Evolutionary conservation across 2,113 vertebrate genomes (phyloP), one percentile per base, ranked within the genome.

Genomic region (Perca fluviatilis): DNA sequence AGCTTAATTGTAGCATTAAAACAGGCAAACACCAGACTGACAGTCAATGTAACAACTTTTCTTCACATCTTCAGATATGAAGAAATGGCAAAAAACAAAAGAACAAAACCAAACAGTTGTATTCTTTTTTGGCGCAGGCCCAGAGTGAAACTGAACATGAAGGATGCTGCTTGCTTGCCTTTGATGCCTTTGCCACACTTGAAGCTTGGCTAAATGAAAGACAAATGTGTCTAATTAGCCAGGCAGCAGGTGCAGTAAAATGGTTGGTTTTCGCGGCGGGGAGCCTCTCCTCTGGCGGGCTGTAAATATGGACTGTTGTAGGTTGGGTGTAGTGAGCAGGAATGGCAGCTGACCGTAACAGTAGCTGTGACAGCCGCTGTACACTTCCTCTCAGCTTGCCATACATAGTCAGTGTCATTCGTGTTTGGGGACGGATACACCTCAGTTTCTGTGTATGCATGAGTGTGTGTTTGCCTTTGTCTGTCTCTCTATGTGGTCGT

Each of bases 251-350:
- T 89, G 88, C 79, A 82, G 77, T 82, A 68, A 91, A 92, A 92
- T 88, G 82, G 88, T 91, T 90, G 88, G 85, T 90, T 93, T 89
- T 90, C 84, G 84, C 83, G 61, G 80, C n/a, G 53, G 87, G 87
- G 79, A 70, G 80, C 76, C 61, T 91, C 81, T 92, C 77, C 82
- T 82, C 77, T 86, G 93, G 88, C 77, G 77, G 86, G 80, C 85
- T 80, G 86, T 94, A 92, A 94, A 94, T 92, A 91, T 93, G 94
- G 93, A 94, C 90, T 89, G 82, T 77, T 87, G 91, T 82, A 89
- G 90, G 92, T 90, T 74, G 84, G 71, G 56, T 80, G 78, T 54
- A 77, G 86, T 66, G 79, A 86, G 67, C 57, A 51, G 50, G 77
- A 77, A 53, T 81, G 60, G 82, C 68, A 76, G 83, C 85, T 86